Evolutionary conservation across 2,797 vertebrate species (phyloP).

Genomic region (Sebastes trivittatus): DNA sequence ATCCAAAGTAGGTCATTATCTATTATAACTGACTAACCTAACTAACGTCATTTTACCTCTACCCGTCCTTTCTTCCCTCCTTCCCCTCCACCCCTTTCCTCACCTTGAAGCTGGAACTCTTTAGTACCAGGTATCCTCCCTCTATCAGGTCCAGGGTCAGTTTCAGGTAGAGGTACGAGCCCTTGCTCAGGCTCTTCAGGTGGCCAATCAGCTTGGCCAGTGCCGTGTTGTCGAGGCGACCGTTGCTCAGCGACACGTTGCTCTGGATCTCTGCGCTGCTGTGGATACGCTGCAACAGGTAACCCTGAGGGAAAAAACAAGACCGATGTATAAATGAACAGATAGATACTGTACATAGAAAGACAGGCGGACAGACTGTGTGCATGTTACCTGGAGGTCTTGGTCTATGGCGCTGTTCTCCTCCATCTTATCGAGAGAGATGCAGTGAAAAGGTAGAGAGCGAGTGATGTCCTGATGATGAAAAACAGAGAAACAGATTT

Average conservation of each 20-base stretch:
- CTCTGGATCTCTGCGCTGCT: slow-evolving; percentile 96
- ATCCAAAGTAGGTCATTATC: background rate
- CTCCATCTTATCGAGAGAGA: slow-evolving; percentile 93
- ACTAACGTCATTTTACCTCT: background rate
- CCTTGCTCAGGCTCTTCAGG: slow-evolving; percentile 94
- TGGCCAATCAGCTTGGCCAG: slow-evolving; percentile 93
- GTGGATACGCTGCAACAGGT: slow-evolving; percentile 94
- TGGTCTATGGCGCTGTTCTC: slow-evolving; percentile 95
- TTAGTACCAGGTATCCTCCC: slow-evolving; percentile 95
- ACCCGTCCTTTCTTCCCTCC: background rate
- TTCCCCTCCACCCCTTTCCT: background rate
- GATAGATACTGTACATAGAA: background rate
- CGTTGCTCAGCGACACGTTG: slow-evolving; percentile 93
- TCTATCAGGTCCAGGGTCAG: slow-evolving; percentile 98
- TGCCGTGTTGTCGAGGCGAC: slow-evolving; percentile 94
- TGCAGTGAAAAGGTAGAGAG: slow-evolving; percentile 92
- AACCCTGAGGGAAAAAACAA: slow-evolving; percentile 73
- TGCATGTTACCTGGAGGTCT: slow-evolving; percentile 86
- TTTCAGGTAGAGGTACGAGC: slow-evolving; percentile 96
- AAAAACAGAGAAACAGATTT: background rate
- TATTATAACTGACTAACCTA: background rate
- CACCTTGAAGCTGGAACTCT: slow-evolving; percentile 98
- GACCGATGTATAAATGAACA: background rate
- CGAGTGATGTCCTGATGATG: slow-evolving; percentile 89
- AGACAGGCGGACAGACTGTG: background rate